Conservation (phyloP, 2,797 vertebrate genomes). For the Cirrhinus molitorella region DNA sequence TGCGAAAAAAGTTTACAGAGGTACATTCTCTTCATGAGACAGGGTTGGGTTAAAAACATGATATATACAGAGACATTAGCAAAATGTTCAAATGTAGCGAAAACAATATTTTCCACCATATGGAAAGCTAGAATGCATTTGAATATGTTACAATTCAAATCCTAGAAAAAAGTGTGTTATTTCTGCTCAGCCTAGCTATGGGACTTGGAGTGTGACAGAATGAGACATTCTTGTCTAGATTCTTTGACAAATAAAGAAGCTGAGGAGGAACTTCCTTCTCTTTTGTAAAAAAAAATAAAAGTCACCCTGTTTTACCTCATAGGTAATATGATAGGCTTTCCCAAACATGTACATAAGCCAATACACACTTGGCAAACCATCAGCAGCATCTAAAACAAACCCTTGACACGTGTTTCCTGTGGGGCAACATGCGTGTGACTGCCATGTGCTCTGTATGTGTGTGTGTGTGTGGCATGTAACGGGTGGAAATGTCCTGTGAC, state of each 20-base stretch:
- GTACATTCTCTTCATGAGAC: too few species aligned
- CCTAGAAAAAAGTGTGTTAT: slow-evolving; percentile 2
- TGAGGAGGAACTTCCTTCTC: neutral
- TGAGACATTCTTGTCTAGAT: slow-evolving; percentile 16
- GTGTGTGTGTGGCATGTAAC: slow-evolving; percentile 59
- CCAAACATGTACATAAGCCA: neutral
- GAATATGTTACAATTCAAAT: slow-evolving; percentile 1
- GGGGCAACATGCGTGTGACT: slow-evolving; percentile 57
- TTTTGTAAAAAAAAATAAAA: neutral
- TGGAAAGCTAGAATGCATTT: neutral
- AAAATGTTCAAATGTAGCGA: neutral
- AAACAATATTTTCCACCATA: neutral
- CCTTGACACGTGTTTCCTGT: slow-evolving; percentile 37
- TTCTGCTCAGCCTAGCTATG: slow-evolving; percentile 6
- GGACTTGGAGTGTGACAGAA: slow-evolving; percentile 16
- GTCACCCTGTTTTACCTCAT: neutral
- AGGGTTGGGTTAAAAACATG: too few species aligned
- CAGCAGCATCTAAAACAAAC: slow-evolving; percentile 7
- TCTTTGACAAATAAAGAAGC: neutral
- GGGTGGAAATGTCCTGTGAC: slow-evolving; percentile 67
- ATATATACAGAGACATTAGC: neutral
- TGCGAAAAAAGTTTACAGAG: too few species aligned
- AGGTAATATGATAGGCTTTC: neutral
- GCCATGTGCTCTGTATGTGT: slow-evolving; percentile 56
- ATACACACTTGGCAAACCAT: neutral